phyloP scores from a whole-genome alignment of 2,113 vertebrate genomes.

The Siniperca chuatsi region DNA sequence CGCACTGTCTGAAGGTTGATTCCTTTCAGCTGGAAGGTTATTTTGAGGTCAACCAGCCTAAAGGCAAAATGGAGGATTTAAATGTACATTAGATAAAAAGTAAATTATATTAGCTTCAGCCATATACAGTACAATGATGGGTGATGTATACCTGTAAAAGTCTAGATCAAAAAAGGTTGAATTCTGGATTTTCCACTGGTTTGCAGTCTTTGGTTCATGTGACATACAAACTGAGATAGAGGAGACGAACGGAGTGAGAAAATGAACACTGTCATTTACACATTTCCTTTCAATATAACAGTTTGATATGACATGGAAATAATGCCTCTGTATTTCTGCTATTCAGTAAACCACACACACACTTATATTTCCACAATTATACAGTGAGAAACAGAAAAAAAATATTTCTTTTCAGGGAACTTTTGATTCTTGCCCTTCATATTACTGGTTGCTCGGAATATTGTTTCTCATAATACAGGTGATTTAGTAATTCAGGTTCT shows the following conservation, averaged over 20 bases:
- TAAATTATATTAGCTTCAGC: neutral
- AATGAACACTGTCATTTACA: neutral
- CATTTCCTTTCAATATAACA: neutral
- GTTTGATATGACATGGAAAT: neutral
- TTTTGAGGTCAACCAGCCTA: conserved; percentile 91
- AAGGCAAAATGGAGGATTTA: conserved; percentile 23
- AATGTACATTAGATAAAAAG: neutral
- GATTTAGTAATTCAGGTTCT: neutral
- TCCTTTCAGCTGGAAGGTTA: conserved; percentile 92
- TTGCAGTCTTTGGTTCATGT: conserved; percentile 80
- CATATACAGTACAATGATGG: neutral
- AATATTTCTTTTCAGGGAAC: too few relatives aligned
- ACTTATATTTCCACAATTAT: neutral
- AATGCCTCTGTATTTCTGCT: neutral
- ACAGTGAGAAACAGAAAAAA: neutral
- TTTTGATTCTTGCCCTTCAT: too few relatives aligned
- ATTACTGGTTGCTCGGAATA: too few relatives aligned
- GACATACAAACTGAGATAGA: conserved; percentile 86
- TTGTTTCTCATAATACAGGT: neutral
- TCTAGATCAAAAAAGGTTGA: conserved; percentile 91
- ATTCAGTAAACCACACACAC: neutral
- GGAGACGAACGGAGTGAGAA: neutral
- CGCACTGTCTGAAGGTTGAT: conserved; percentile 94
- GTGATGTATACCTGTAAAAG: conserved; percentile 91
- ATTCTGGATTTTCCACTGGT: conserved; percentile 83